Conservation (phyloP, 1,140 invertebrate species). For the Drosophila navojoa region DNA sequence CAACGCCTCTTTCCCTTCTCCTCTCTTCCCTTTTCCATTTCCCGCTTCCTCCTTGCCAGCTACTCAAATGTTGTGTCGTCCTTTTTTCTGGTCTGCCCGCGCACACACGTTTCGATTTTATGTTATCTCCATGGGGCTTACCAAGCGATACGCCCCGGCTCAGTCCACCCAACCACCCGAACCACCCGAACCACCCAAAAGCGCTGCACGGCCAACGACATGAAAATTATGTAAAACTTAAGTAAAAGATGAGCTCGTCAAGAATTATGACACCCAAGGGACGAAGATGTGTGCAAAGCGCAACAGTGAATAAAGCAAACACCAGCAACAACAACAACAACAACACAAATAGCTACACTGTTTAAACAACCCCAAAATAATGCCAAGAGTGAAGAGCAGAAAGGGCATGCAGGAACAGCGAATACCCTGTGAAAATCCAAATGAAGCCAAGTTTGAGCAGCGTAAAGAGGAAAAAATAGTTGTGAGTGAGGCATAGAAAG, state of each 20-base stretch:
- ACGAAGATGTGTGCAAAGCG: conserved; percentile 63
- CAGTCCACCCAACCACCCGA: neutral
- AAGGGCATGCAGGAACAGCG: neutral
- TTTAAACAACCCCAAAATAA: conserved; percentile 43
- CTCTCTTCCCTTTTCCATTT: neutral
- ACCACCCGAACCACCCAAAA: neutral
- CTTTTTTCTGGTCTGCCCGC: conserved; percentile 17
- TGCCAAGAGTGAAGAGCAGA: neutral
- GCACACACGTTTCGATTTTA: conserved; percentile 72
- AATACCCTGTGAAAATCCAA: conserved; percentile 16
- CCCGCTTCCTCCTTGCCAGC: neutral
- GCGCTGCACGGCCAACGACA: conserved; percentile 60
- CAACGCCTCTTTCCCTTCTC: conserved; percentile 7
- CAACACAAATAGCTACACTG: conserved; percentile 10
- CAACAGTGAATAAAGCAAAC: conserved; percentile 46
- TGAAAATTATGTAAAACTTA: conserved; percentile 84
- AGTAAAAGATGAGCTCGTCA: conserved; percentile 84
- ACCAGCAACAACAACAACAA: conserved; percentile 13
- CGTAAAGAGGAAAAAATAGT: neutral
- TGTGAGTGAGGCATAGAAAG: neutral
- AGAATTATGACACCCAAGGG: conserved; percentile 84
- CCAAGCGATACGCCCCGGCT: conserved; percentile 44
- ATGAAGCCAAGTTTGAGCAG: neutral
- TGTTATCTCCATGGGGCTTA: conserved; percentile 74
- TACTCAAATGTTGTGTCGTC: conserved; percentile 13